Base-by-base conservation (phyloP, 1,140 invertebrate genomes). In the Tenebrio molitor region DNA sequence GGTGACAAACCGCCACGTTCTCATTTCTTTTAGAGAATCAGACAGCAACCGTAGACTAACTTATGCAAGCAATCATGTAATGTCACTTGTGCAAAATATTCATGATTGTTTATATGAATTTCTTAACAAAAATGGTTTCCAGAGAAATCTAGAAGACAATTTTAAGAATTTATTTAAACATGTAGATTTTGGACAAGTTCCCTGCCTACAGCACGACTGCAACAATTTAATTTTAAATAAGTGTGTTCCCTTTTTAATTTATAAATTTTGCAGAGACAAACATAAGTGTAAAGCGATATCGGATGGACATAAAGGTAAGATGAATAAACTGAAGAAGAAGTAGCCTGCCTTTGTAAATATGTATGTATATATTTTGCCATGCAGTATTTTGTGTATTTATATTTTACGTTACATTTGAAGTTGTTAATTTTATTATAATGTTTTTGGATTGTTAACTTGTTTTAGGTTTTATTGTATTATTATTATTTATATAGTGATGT, bases 101-200 rank as follows among this genome's bases (percentile, higher is more conserved):
- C 46, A 53, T 16, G 8, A 53, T 23, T 19, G 23, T 53, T 53
- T 53, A 17, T 53, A 53, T 17, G 23, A 12, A 14, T 44, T 44
- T 44, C 12, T 44, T 5, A 12, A 44, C 4, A 17, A 3, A 5
- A 4, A 3, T 44, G 41, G 41, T 12, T 44, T 44, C 16, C 12
- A 44, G 12, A 33, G 29, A 33, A 33, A 33, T 33, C 8, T 33
- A 33, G 29, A 33, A 33, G 29, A 33, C 8, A 33, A 3, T 33
- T 33, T 41, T 41, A 41, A 41, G n/a, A 7, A 41, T 41, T 2
- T 41, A 41, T 41, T 33, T 8, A 33, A 33, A 33, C 5, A 41
- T 41, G 36, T 41, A 41, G n/a, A 12, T 12, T 41, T 6, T 12
- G n/a, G 12, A 6, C 4, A 7, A 12, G 12, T 7, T 2, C 36